phyloP scores from a whole-genome alignment of 2,113 vertebrate species.

The Addax nasomaculatus region DNA sequence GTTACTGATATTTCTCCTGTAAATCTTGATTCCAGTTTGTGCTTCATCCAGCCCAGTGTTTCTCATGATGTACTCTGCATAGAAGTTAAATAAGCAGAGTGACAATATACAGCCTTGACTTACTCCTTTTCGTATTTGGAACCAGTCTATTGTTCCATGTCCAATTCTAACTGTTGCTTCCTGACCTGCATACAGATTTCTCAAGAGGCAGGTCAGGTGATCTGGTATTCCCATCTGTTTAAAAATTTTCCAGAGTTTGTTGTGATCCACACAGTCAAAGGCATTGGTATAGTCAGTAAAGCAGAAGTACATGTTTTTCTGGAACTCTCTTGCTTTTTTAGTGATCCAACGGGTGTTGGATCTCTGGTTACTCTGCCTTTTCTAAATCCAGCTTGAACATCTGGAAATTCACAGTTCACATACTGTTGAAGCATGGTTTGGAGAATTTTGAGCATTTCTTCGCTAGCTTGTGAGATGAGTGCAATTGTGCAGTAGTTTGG shows the following conservation, averaged over 20 bases:
- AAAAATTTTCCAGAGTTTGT: not conserved
- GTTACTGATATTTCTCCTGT: not conserved
- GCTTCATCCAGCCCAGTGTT: not conserved
- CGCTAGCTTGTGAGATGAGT: not conserved
- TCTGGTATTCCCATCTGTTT: not conserved
- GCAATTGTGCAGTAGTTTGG: not conserved
- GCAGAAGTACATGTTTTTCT: not conserved
- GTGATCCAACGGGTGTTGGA: rapidly evolving
- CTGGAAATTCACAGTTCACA: not conserved
- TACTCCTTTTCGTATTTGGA: not conserved
- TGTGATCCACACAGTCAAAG: not conserved
- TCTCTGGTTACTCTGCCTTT: not conserved
- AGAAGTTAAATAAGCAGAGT: not conserved
- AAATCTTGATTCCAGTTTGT: not conserved
- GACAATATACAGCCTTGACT: not conserved
- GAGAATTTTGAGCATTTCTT: not conserved
- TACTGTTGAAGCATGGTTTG: not conserved
- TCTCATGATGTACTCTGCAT: not conserved
- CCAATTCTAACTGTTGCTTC: not conserved
- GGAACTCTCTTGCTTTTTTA: not conserved
- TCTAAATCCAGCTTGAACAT: not conserved
- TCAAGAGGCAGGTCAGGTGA: not conserved
- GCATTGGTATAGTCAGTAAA: not conserved
- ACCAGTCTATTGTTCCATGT: not conserved
- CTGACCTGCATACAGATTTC: not conserved